Conservation (phyloP, 2,113 vertebrate genomes). For the Vireo altiloquus region DNA sequence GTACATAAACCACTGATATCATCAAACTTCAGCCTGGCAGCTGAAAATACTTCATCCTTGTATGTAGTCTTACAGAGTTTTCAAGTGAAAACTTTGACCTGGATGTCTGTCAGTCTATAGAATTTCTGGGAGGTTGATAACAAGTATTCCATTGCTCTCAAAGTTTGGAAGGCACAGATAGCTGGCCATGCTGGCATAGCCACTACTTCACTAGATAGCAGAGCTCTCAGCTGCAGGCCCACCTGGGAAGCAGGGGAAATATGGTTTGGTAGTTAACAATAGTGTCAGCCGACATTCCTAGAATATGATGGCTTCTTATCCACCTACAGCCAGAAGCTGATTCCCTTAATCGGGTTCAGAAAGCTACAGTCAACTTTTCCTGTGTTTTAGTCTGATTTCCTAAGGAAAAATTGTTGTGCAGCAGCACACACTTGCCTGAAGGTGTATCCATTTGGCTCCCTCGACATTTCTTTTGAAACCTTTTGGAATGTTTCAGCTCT, state of each 20-base stretch:
- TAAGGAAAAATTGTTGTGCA: neutral
- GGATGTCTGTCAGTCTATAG: neutral
- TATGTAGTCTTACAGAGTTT: neutral
- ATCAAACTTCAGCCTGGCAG: neutral
- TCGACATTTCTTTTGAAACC: neutral
- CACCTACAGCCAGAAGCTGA: neutral
- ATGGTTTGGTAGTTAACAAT: rapidly evolving
- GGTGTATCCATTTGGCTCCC: neutral
- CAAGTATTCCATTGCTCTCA: neutral
- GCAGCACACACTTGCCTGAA: neutral
- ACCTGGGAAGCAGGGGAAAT: neutral
- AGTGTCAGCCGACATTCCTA: neutral
- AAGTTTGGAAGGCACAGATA: neutral
- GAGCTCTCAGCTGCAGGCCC: neutral
- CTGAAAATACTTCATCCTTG: neutral
- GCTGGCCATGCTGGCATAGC: neutral
- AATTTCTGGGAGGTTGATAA: neutral
- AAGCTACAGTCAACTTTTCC: neutral
- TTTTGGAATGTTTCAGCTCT: neutral
- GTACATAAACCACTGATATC: neutral
- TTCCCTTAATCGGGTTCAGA: neutral
- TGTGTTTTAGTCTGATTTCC: neutral
- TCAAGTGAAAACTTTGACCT: neutral
- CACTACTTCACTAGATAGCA: neutral
- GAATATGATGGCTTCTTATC: neutral